A percentile compares a stretch with the other conserved stretches of the same genome.
Conservation (phyloP, 2,888 invertebrate species). For the Theretra japonica region DNA sequence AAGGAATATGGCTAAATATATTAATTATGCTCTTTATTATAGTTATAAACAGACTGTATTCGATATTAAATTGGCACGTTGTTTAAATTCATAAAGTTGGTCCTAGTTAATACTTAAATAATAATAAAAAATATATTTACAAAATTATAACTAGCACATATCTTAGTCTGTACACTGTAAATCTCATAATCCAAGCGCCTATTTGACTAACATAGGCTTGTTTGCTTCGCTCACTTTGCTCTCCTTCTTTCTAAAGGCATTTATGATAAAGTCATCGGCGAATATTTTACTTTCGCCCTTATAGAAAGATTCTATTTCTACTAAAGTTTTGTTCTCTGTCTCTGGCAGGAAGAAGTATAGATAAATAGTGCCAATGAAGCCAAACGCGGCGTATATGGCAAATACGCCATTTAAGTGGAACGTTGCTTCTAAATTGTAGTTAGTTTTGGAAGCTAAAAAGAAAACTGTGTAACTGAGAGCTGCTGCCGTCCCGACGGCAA, state of each 20-base stretch:
- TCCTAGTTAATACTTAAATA: not conserved
- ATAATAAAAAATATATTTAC: not conserved
- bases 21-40: no score
- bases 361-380: slow-evolving; percentile 76
- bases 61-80: not conserved
- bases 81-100: not conserved
- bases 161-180: not conserved
- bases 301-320: slow-evolving; percentile 81
- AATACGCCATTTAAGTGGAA: slow-evolving; percentile 80
- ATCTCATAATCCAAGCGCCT: not conserved
- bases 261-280: slow-evolving; percentile 75
- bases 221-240: slow-evolving; percentile 52
- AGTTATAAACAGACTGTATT: no score
- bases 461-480: slow-evolving; percentile 77
- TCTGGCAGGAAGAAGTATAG: slow-evolving; percentile 83
- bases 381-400: slow-evolving; percentile 73
- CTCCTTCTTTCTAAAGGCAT: slow-evolving; percentile 67
- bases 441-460: slow-evolving; percentile 82
- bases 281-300: slow-evolving; percentile 70
- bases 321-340: slow-evolving; percentile 80
- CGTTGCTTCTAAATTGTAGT: slow-evolving; percentile 77
- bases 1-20: no score
- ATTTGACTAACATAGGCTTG: slow-evolving; percentile 71
- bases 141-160: not conserved
- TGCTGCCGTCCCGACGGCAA: slow-evolving; percentile 81